Evolutionary conservation across 2,797 vertebrate genomes (phyloP), one percentile per base, ranked within the genome.

Genomic region (Propithecus perrieri): DNA sequence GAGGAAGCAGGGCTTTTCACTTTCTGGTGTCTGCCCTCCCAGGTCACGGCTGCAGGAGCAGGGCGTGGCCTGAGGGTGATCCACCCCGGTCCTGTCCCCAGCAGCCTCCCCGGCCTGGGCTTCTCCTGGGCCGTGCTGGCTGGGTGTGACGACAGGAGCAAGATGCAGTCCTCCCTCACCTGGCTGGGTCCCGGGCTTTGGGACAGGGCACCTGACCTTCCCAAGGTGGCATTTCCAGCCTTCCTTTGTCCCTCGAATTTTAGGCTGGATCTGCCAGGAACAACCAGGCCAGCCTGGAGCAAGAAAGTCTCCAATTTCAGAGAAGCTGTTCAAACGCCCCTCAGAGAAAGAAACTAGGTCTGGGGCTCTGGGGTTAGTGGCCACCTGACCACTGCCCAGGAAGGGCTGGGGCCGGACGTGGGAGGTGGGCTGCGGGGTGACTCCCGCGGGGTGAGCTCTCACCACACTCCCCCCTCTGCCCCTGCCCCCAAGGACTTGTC

Each of bases 381-480:
- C 24, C 14, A n/a, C 43, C 14, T 41, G 15, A 50, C 26, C 8
- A 7, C 41, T 5, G 28, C 12, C 5, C 17, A 8, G 50, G 50
- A 53, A 55, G 20, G 46, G 28, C 59, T 57, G 48, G 38, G 43
- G 41, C 35, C 1, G 2, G n/a, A 18, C 20, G 22, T 43, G 67
- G 65, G 50, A 50, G 18, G 38, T 5, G 46, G 35, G 30, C 28
- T 20, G 13, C 41, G 38, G 7, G 20, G 3, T 10, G 20, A 55
- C 55, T 9, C 20, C 20, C 53, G 3, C 30, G 28, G 7, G 15
- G 4, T 10, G 35, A 1, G 38, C 14, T 43, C 43, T 30, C 13
- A 20, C 30, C 75, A 24, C 4, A 11, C 22, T n/a, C 26, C 20
- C 71, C 59, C 13, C 18, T 9, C 11, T 0, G 0, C 5, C 7